phyloP scores from a whole-genome alignment of 2,113 vertebrate species.

The Monarcha castaneiventris region DNA sequence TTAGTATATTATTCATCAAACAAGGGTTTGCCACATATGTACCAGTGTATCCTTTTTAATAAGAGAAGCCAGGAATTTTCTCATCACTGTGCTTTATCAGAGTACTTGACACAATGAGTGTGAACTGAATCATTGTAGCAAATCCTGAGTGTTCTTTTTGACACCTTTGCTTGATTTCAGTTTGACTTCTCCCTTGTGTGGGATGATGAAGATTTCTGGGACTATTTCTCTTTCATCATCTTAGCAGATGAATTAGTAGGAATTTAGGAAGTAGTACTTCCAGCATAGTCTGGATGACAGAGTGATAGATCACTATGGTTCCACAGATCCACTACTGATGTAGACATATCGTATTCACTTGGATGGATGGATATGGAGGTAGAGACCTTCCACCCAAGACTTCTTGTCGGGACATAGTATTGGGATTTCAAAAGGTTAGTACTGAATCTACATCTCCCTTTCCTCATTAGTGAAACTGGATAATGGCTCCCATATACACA shows the following conservation, averaged over 20 bases:
- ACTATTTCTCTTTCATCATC: background rate
- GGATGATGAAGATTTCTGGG: background rate
- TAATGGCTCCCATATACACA: background rate
- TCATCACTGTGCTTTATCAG: background rate
- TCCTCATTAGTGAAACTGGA: background rate
- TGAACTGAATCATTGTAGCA: background rate
- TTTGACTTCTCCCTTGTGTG: background rate
- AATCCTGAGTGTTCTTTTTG: background rate
- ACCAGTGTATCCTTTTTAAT: background rate
- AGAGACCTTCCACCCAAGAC: background rate
- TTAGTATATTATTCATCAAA: background rate
- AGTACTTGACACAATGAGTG: background rate
- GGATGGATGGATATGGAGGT: background rate
- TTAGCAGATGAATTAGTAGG: background rate
- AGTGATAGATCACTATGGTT: background rate
- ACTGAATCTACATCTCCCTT: background rate
- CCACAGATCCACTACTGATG: background rate
- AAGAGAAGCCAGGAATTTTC: background rate
- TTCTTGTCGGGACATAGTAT: background rate
- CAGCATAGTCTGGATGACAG: background rate
- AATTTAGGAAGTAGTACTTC: background rate
- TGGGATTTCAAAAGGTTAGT: background rate
- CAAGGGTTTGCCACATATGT: background rate
- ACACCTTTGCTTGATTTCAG: background rate
- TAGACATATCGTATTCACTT: background rate